Conservation (phyloP, 2,797 vertebrate genomes). For the Clarias platycephalus region DNA sequence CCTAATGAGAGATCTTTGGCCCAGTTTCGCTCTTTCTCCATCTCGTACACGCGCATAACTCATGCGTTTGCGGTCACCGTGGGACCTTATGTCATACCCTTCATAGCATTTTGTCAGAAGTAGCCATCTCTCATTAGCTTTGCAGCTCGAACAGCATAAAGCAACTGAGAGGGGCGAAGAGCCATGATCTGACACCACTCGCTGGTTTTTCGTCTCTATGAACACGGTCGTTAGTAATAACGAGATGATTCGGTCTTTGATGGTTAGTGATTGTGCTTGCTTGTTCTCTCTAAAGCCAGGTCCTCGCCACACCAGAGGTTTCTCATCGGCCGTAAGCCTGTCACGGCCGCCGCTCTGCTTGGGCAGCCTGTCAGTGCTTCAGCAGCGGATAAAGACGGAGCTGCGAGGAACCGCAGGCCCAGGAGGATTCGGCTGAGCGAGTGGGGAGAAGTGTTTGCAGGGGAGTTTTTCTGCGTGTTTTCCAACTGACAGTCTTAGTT, state of each 20-base stretch:
- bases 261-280: constrained; percentile 58
- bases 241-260: constrained; percentile 52
- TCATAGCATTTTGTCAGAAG: constrained; percentile 62
- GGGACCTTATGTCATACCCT: constrained; percentile 67
- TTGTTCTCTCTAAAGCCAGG: constrained; percentile 53
- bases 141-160: constrained; percentile 33
- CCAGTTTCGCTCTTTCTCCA: constrained; percentile 27
- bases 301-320: constrained; percentile 69
- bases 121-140: constrained; percentile 71
- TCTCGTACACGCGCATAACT: constrained; percentile 5
- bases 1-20: constrained; percentile 47
- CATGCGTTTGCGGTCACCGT: constrained; percentile 23
- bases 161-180: constrained; percentile 42
- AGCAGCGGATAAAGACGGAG: constrained; percentile 89
- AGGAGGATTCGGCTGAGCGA: constrained; percentile 75
- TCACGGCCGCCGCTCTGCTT: constrained; percentile 85
- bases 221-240: constrained; percentile 58
- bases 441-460: constrained; percentile 76
- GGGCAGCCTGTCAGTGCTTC: constrained; percentile 90
- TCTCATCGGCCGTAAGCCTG: constrained; percentile 77
- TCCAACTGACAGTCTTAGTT: constrained; percentile 84
- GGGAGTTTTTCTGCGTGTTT: constrained; percentile 86
- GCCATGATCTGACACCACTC: constrained; percentile 57
- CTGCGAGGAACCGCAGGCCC: constrained; percentile 76
- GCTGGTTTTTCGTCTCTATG: constrained; percentile 59